A percentile compares a stretch with the other conserved stretches of the same genome.
Conservation (phyloP, 2,113 vertebrate species). For the Dendropsophus ebraccatus region DNA sequence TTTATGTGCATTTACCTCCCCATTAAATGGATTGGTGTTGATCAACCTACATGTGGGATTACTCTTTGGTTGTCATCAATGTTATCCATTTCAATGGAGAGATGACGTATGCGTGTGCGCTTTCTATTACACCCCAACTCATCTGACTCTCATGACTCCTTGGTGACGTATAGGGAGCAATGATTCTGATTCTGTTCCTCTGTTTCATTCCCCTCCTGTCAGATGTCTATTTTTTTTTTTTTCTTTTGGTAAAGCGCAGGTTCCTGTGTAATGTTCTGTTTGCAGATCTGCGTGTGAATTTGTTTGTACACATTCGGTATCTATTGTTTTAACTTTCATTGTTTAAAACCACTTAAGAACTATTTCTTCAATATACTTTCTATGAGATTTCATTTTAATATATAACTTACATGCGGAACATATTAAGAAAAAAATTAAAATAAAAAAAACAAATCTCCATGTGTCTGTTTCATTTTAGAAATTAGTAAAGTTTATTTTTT, state of each 20-base stretch:
- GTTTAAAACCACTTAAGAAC: conserved; percentile 50
- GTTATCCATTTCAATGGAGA: not conserved
- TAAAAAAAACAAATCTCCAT: not conserved
- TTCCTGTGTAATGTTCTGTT: conserved; percentile 45
- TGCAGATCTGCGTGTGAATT: conserved; percentile 4
- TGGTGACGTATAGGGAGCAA: not conserved
- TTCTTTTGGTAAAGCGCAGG: conserved; percentile 11
- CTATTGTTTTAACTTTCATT: not conserved
- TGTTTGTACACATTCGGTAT: conserved; percentile 11
- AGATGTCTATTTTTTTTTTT: conserved; percentile 27
- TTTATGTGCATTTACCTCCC: not conserved
- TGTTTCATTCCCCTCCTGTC: not conserved
- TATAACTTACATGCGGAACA: conserved; percentile 54
- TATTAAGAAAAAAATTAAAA: conserved; percentile 47
- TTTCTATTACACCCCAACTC: not conserved
- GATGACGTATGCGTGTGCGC: not conserved
- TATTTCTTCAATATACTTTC: conserved; percentile 39
- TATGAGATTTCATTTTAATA: conserved; percentile 58
- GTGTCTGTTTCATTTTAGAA: not conserved
- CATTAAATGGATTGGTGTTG: not conserved
- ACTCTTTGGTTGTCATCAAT: not conserved
- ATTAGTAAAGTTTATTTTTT: not conserved
- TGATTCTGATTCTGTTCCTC: not conserved
- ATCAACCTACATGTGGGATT: not conserved
- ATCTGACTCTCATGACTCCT: not conserved